Percentiles rank a stretch among this genome's conserved stretches.
Evolutionary conservation across 2,888 invertebrate species (phyloP).

Genomic region (Sphaerophoria taeniata): DNA sequence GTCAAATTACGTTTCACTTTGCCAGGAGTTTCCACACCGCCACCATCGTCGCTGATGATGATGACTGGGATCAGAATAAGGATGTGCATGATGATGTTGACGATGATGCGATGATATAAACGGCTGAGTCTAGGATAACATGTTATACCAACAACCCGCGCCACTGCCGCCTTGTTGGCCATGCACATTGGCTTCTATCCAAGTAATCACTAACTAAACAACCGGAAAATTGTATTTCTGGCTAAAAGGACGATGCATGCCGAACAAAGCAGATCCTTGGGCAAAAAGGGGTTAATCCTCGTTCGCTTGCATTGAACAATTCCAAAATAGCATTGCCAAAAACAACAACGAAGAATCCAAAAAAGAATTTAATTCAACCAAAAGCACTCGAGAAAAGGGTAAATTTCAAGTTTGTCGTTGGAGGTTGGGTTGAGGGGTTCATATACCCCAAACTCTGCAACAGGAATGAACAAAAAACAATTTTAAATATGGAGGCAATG

Average conservation of each 20-base stretch:
- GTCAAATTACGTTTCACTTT: slow-evolving; percentile 31
- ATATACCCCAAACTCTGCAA: too few relatives aligned
- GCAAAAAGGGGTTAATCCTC: slow-evolving; percentile 63
- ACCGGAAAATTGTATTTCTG: slow-evolving; percentile 73
- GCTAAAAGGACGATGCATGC: slow-evolving; percentile 56
- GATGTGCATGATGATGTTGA: slow-evolving; percentile 3
- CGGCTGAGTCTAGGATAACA: slow-evolving; percentile 56
- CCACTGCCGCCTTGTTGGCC: neutral
- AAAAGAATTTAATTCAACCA: slow-evolving; percentile 42
- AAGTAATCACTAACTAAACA: slow-evolving; percentile 74
- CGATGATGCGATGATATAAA: slow-evolving; percentile 42
- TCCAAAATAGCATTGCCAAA: slow-evolving; percentile 25
- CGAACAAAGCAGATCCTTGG: slow-evolving; percentile 20
- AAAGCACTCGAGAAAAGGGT: slow-evolving; percentile 12
- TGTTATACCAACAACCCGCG: slow-evolving; percentile 36
- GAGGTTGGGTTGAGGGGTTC: neutral
- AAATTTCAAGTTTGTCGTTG: slow-evolving; percentile 19
- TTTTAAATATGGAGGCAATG: slow-evolving; percentile 24
- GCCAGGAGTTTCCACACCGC: neutral
- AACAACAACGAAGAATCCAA: neutral
- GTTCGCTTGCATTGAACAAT: slow-evolving; percentile 54
- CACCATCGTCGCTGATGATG: neutral
- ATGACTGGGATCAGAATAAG: slow-evolving; percentile 15
- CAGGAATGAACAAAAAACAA: slow-evolving; percentile 11
- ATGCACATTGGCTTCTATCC: slow-evolving; percentile 60